Evolutionary conservation across 2,113 vertebrate genomes (phyloP), one percentile per base, ranked within the genome.

Genomic region (Pteronura brasiliensis): DNA sequence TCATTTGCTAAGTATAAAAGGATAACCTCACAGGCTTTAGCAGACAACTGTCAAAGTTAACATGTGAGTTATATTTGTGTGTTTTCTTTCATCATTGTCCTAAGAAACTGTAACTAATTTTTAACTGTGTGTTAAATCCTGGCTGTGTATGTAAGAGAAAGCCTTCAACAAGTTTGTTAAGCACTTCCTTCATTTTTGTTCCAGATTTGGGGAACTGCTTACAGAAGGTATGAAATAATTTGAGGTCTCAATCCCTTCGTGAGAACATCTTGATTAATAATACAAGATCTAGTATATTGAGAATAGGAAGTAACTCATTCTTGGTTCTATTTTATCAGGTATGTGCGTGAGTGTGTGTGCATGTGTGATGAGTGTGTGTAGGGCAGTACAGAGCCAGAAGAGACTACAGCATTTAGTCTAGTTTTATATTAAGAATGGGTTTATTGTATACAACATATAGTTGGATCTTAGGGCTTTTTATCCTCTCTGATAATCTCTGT

Each of bases 71-170:
- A 95, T 85, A 98, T 99, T 98, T 98, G 93, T 96, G 89, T 98
- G 93, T 97, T 97, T 97, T 98, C 79, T 97, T 97, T 97, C 92
- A 97, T 88, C 97, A 95, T 95, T 97, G 67, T 96, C 94, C 92
- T 96, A 97, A 97, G 97, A 97, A 98, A 96, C 98, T 98, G 97
- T 97, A 98, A 98, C 95, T 98, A 98, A 98, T 99, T 98, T 98
- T 98, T 97, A 98, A 96, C 95, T 91, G 49, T 80, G 97, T 88
- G 81, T 98, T 97, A 96, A 97, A 98, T 59, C 42, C 76, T 84
- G 2, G 9, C 81, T 86, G 23, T 85, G 44, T 72, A 49, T 95
- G 8, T 71, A 95, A 90, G 20, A 90, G 69, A 44, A 95, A 82
- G 65, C 82, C 42, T 83, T 92, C 6, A 72, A 47, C 20, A 91